Conservation (phyloP, 2,113 vertebrate genomes). For the Emydocephalus ijimae region DNA sequence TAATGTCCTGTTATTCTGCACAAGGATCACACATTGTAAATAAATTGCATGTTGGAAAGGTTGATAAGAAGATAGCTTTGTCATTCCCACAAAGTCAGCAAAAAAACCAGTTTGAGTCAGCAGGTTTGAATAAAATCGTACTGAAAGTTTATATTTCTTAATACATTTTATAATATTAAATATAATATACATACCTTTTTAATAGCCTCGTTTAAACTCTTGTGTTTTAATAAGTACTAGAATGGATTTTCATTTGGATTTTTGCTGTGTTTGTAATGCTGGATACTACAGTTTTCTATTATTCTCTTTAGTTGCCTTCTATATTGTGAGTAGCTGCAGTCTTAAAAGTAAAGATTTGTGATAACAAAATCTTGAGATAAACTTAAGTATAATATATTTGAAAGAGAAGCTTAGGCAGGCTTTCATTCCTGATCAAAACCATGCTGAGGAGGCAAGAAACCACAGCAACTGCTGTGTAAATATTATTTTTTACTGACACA, state of each 20-base stretch:
- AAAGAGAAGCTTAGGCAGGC: not conserved
- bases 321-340: not conserved
- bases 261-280: not conserved
- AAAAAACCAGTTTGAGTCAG: not conserved
- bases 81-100: not conserved
- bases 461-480: not conserved
- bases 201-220: not conserved
- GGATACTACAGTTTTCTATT: not conserved
- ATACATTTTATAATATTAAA: not conserved
- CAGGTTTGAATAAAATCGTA: not conserved
- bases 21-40: not conserved
- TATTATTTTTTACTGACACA: not conserved
- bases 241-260: not conserved
- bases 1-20: not conserved
- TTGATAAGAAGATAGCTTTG: not conserved
- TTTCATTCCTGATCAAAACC: not conserved
- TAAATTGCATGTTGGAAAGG: not conserved
- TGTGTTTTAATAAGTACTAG: not conserved
- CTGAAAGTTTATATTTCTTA: not conserved
- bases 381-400: not conserved
- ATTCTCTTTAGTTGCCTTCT: not conserved
- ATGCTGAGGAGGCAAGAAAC: not conserved
- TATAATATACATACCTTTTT: not conserved
- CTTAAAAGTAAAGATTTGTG: not conserved
- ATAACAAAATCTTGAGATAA: not conserved